A percentile compares a stretch with the other conserved stretches of the same genome.
phyloP scores from a whole-genome alignment of 2,888 invertebrate species.

The Apamea crenata region DNA sequence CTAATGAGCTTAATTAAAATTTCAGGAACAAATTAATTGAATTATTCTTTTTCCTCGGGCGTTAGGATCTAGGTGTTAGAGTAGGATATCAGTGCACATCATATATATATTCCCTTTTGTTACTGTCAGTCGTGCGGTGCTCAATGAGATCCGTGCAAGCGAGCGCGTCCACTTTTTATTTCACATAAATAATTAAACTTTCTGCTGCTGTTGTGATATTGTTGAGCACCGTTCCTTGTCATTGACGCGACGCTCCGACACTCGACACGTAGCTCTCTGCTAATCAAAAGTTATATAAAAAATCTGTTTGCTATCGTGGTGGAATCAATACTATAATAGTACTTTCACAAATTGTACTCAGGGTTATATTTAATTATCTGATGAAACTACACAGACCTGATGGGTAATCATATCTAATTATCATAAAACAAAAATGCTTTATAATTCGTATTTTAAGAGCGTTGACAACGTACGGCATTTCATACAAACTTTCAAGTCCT shows the following conservation, averaged over 20 bases:
- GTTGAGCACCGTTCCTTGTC: slow-evolving; percentile 19
- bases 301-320: background rate
- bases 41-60: slow-evolving; percentile 80
- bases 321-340: background rate
- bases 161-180: background rate
- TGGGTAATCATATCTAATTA: background rate
- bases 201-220: background rate
- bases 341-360: background rate
- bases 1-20: slow-evolving; percentile 82
- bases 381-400: background rate
- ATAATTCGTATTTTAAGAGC: background rate
- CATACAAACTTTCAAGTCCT: too few relatives aligned
- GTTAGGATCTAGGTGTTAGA: slow-evolving; percentile 73
- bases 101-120: slow-evolving; percentile 19
- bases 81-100: slow-evolving; percentile 58
- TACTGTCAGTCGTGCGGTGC: background rate
- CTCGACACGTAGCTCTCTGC: slow-evolving; percentile 17
- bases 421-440: background rate
- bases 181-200: background rate
- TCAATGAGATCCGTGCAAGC: background rate
- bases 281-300: background rate
- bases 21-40: slow-evolving; percentile 83
- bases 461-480: too few relatives aligned
- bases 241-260: background rate
- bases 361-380: slow-evolving; percentile 11